phyloP scores from a whole-genome alignment of 2,797 vertebrate genomes.

The Trichosurus vulpecula region DNA sequence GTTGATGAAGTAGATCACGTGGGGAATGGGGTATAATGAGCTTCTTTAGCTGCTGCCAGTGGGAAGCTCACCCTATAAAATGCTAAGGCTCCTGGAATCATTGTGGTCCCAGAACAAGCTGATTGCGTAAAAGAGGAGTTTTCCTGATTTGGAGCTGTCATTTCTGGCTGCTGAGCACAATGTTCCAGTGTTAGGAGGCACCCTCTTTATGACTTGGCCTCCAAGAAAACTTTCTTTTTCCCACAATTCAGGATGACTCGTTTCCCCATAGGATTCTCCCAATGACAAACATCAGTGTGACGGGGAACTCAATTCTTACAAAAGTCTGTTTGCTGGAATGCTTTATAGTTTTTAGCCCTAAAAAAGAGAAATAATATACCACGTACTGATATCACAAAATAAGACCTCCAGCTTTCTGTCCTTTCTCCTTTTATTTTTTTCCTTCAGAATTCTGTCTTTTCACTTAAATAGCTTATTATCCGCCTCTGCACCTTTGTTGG shows the following conservation, averaged over 20 bases:
- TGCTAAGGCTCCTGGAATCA: constrained; percentile 71
- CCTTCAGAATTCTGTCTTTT: constrained; percentile 34
- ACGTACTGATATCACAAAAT: constrained; percentile 14
- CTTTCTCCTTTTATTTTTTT: not conserved
- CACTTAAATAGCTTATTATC: constrained; percentile 1
- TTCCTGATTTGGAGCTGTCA: constrained; percentile 70
- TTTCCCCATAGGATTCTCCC: constrained; percentile 11
- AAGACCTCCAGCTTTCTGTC: not conserved
- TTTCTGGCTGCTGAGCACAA: constrained; percentile 70
- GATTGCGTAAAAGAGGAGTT: constrained; percentile 75
- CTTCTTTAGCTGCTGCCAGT: constrained; percentile 84
- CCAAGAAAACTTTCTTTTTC: constrained; percentile 42
- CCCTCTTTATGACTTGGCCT: constrained; percentile 59
- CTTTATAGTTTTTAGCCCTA: constrained; percentile 32
- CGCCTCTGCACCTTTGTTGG: constrained; percentile 18
- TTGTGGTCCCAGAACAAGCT: constrained; percentile 76
- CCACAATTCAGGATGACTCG: constrained; percentile 44
- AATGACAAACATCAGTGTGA: constrained; percentile 53
- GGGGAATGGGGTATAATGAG: constrained; percentile 82
- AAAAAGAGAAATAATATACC: constrained; percentile 19
- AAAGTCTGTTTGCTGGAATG: constrained; percentile 35
- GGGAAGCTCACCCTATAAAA: constrained; percentile 82
- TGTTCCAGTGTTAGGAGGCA: constrained; percentile 73
- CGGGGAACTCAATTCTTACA: not conserved
- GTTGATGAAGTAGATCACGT: constrained; percentile 85